A percentile compares a stretch with the other conserved stretches of the same genome.
phyloP scores from a whole-genome alignment of 2,888 invertebrate genomes.

The Ptychoptera albimana region DNA sequence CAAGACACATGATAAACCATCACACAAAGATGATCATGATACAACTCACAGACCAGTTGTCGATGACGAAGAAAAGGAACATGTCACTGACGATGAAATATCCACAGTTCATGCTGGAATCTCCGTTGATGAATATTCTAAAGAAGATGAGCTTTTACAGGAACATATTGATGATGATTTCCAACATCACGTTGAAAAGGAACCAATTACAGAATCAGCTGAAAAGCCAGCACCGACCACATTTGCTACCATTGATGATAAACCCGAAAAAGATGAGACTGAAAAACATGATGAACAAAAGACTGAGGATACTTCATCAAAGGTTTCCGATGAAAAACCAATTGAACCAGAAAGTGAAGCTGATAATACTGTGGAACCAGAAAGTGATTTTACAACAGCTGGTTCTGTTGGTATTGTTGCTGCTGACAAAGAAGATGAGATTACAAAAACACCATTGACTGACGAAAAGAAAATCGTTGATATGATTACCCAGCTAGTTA shows the following conservation, averaged over 20 bases:
- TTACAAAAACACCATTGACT: no score
- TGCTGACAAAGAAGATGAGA: background rate
- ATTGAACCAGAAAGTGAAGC: background rate
- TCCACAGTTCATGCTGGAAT: background rate
- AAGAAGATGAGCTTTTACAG: constrained; percentile 26
- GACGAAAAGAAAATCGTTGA: no score
- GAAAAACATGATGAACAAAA: constrained; percentile 1
- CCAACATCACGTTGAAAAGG: background rate
- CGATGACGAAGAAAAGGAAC: background rate
- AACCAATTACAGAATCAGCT: no score
- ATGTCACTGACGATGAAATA: background rate
- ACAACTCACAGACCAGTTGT: no score
- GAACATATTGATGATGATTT: constrained; percentile 23
- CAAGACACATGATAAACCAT: background rate
- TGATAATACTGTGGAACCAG: constrained; percentile 3
- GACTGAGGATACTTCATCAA: constrained; percentile 4
- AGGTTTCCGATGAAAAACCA: background rate
- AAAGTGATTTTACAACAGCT: background rate
- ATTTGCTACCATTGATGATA: no score
- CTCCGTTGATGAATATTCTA: constrained; percentile 12
- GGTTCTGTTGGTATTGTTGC: background rate
- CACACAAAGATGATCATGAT: background rate
- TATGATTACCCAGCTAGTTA: no score
- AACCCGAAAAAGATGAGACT: no score
- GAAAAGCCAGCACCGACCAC: no score